Evolutionary conservation across 2,797 vertebrate species (phyloP), one percentile per base, ranked within the genome.

Genomic region (Pseudomugil gertrudae): DNA sequence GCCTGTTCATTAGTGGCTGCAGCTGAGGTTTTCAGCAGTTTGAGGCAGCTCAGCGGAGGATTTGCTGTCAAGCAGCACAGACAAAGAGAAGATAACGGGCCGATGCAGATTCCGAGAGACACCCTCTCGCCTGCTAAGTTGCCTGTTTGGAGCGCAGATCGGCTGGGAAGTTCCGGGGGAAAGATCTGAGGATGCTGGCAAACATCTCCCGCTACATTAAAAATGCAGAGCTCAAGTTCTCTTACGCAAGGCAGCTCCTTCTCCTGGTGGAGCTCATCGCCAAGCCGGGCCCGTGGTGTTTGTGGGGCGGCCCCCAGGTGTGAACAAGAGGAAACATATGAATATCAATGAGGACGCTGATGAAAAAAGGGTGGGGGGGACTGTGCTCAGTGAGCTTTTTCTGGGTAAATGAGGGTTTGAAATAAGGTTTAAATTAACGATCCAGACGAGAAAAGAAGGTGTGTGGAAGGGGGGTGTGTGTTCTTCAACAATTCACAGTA

Each of bases 271-370:
- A 61, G 55, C 6, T 45, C 1, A 13, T 7, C 21, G 17, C 21
- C 32, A 62, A 63, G 33, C 32, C 0, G 40, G 24, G 64, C 63
- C 60, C 3, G 53, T 10, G 50, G 78, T 1, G 68, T 57, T 21
- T 5, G 33, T 13, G 26, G 24, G 21, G 69, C 63, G 47, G 76
- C 80, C 84, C 80, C 82, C 86, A 88, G 86, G 76, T 86, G 86
- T 61, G 82, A 82, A 66, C 53, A 10, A 0, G 21, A 57, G 66
- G 48, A 88, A 84, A 85, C 77, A 57, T n/a, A 85, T 87, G 87
- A 84, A 88, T 87, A 84, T 83, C 84, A 85, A 88, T 88, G 82
- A 88, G 77, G 59, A 45, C 5, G 5, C 70, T 79, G 87, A 88
- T 86, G 86, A 64, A 61, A 61, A 58, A 45, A 45, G 19, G 3